phyloP scores from a whole-genome alignment of 2,113 vertebrate genomes.

The Tringa solitaria region DNA sequence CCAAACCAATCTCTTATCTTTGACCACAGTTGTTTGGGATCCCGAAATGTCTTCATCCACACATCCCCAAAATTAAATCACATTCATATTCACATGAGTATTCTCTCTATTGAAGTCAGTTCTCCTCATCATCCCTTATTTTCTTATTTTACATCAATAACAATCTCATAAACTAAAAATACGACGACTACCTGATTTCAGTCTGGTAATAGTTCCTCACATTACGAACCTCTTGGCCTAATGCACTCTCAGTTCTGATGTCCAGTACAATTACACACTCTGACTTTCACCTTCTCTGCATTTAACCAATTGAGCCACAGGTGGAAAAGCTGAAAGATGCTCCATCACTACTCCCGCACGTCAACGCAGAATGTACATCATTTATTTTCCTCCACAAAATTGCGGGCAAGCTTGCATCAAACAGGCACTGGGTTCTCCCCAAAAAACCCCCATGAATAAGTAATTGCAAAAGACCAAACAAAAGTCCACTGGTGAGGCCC shows the following conservation, averaged over 20 bases:
- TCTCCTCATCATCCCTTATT: not conserved
- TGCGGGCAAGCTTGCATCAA: not conserved
- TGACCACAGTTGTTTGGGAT: not conserved
- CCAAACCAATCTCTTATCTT: not conserved
- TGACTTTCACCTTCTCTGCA: not conserved
- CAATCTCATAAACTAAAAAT: not conserved
- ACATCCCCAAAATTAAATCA: not conserved
- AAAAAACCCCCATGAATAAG: not conserved
- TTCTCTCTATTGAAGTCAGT: fast-evolving
- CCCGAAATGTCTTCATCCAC: not conserved
- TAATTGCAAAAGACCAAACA: not conserved
- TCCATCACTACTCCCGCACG: not conserved
- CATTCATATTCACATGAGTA: not conserved
- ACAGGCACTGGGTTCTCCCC: not conserved
- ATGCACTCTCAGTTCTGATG: not conserved
- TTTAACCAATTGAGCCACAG: not conserved
- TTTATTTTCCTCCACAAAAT: not conserved
- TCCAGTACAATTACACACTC: not conserved
- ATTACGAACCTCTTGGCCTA: not conserved
- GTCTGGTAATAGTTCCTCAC: not conserved
- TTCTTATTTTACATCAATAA: not conserved
- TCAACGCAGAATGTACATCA: not conserved
- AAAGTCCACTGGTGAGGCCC: no score
- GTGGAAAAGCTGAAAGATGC: not conserved
- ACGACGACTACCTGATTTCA: not conserved